A percentile compares a stretch with the other conserved stretches of the same genome.
phyloP scores from a whole-genome alignment of 2,797 vertebrate genomes.

The Hippopotamyrus pictus region DNA sequence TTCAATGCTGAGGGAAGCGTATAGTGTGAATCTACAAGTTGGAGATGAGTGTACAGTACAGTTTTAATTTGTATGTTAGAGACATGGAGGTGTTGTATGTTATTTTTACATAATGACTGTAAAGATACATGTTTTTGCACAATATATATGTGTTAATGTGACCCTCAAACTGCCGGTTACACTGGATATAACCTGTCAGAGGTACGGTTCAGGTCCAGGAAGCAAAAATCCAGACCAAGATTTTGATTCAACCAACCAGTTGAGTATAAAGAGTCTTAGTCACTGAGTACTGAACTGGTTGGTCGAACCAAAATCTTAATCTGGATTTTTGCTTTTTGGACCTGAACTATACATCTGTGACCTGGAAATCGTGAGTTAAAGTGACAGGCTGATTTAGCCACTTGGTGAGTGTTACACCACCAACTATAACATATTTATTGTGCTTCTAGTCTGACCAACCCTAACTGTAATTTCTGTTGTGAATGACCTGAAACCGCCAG shows the following conservation, averaged over 20 bases:
- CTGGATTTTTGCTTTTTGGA: not conserved
- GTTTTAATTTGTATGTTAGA: conserved; percentile 1
- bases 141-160: not conserved
- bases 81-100: not conserved
- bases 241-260: not conserved
- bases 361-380: not conserved
- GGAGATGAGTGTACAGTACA: conserved; percentile 6
- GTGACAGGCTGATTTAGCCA: not conserved
- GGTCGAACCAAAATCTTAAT: not conserved
- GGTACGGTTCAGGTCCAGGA: not conserved
- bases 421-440: not conserved
- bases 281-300: not conserved
- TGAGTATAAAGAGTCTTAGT: not conserved
- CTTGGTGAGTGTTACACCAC: conserved; percentile 2
- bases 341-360: not conserved
- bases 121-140: conserved; percentile 11
- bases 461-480: conserved; percentile 12
- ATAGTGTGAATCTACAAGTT: not conserved
- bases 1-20: not conserved
- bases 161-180: not conserved
- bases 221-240: not conserved
- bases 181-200: not conserved
- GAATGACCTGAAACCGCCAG: not conserved
- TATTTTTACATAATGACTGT: conserved; percentile 4
- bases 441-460: not conserved